Base-by-base conservation (phyloP, 64 coral and sea anemone genomes). In the Montipora foliosa region DNA sequence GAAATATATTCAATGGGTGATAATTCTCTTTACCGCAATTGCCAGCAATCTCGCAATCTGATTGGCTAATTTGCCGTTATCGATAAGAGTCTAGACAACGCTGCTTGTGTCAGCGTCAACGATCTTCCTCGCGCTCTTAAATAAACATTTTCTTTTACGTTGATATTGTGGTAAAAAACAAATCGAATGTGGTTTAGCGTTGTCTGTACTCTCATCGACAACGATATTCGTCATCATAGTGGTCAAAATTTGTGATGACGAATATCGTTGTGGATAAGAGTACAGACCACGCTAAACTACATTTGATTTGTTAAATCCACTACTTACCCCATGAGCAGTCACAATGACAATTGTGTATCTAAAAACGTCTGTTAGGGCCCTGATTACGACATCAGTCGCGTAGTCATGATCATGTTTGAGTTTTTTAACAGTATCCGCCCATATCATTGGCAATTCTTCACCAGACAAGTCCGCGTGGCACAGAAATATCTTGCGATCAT, bases 241-340 rank as follows among this genome's bases (percentile, higher is more conserved):
- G 37, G 37, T 37, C 37, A 37, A 37, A 37, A 37, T 37, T 37
- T 37, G 37, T 37, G 37, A 37, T 37, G 37, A 37, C 2, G 37
- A 37, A 37, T 37, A 37, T 37, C 37, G 37, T 37, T 37, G 37
- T 37, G 37, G 37, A 37, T 37, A 37, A 37, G 37, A 37, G 37
- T 37, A 37, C 37, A 37, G 37, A 37, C 37, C 37, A 37, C 37
- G 37, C 37, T 37, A 37, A 37, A 37, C 37, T 1, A 37, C 37
- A 37, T 37, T 37, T 1, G 1, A 37, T 37, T 37, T 37, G 37
- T 37, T 37, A 13, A 12, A 15, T 67, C 75, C 11, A 77, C 75
- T 44, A 76, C 86, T 85, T 95, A 95, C 93, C 93, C 93, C 93
- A 78, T 95, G 93, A 24, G 87, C 88, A 24, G 93, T 90, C 49